Base-by-base conservation (phyloP, 92 coral and sea anemone species). In the Heteractis magnifica region DNA sequence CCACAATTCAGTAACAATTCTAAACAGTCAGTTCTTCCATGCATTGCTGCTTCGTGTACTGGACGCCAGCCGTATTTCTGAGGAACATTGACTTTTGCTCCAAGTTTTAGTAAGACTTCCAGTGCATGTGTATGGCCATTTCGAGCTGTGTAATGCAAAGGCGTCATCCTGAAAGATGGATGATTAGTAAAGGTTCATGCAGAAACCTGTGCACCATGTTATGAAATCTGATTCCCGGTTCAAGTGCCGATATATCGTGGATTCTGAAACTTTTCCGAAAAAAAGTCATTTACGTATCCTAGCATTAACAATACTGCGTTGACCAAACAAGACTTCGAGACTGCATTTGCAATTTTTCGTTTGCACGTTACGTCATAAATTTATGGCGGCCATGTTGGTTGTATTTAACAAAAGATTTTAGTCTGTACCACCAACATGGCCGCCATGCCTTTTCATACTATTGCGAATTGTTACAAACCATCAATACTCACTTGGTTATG, bases 51-150 rank as follows among this genome's bases (percentile, higher is more conserved):
- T 65, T 94, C 98, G 86, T 94, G 98, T 41, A 94, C 86, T 5
- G 98, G 90, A 14, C 93, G 94, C 98, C 98, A 94, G 80, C 93
- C 94, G 15, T 91, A 82, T 65, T 84, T 85, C 74, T 94, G 93
- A 21, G 78, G 89, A 4, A 76, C 91, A 49, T 88, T 83, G 16
- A 82, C 89, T 8, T 89, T 88, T 16, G 98, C 98, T 6, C 95
- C 98, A 49, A 20, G 41, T 21, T 83, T 83, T 34, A 94, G 73
- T 6, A 94, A 86, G 19, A 34, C 74, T 18, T 83, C 85, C 41
- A 90, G 68, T 62, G 93, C 87, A 5, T 75, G 26, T 9, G 76
- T 68, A 64, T 91, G 94, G 50, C 98, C 98, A 72, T 94, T 88
- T 6, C 98, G 93, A 4, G 98, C 93, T 3, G 93, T 88, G 76